Evolutionary conservation across 1,140 invertebrate species (phyloP), one percentile per base, ranked within the genome.

Genomic region (Dendrolimus kikuchii): DNA sequence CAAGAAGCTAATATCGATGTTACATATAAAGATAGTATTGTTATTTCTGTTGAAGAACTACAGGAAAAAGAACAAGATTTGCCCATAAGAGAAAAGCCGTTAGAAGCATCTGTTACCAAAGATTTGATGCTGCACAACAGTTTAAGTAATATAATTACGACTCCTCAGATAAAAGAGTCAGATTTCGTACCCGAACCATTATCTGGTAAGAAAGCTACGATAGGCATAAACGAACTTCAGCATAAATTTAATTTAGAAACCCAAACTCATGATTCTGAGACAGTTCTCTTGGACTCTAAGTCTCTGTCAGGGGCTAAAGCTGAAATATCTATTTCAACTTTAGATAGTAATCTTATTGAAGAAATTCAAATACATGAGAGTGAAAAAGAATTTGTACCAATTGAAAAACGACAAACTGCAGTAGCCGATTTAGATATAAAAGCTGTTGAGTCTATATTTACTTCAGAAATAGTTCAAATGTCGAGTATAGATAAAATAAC

Each of bases 21-120:
- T 41, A 89, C 89, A 9, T 83, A 88, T 9, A 90, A 88, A 60
- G 90, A 94, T 76, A 88, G 91, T 53, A 70, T 93, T 40, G 69
- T 91, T 10, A 81, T 94, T 48, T 88, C 84, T 58, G 87, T 92
- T 66, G 87, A 90, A 56, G 66, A 90, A 5, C 62, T 89, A 40
- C 90, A 93, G 66, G 89, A 90, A 70, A 90, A 88, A 72, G 93
- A 94, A 86, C 89, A 87, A 41, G 64, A 83, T 43, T 89, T 93
- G 39, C 50, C 75, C 47, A 61, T 87, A 44, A 71, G 80, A 46
- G 74, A 85, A 44, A 81, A 83, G 66, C 87, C 89, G 2, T 81
- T 89, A 51, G 71, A 76, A 51, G 81, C 86, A 39, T 80, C 86
- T 57, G 90, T 91, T 40, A 79, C 74, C 8, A 72, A 89, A 66